Percentiles rank a stretch among this genome's conserved stretches.
Evolutionary conservation across 2,797 vertebrate genomes (phyloP).

Genomic region (Coregonus ussuriensis): DNA sequence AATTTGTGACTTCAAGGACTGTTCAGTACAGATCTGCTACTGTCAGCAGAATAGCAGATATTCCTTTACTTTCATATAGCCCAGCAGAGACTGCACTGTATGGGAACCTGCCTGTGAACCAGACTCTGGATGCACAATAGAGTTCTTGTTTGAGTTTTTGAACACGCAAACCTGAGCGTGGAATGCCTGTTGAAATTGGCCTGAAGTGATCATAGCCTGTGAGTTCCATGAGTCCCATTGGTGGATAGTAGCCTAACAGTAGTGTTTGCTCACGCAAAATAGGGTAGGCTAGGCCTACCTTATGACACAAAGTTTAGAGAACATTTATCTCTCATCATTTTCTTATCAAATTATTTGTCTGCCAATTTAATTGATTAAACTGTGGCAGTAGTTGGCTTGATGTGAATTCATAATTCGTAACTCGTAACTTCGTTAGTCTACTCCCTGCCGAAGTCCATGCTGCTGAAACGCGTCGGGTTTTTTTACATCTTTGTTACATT

Average conservation of each 20-base stretch:
- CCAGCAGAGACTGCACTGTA: background rate
- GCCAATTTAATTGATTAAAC: too few relatives aligned
- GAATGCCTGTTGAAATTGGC: background rate
- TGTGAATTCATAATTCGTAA: too few relatives aligned
- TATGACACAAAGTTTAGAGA: too few relatives aligned
- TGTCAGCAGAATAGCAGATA: background rate
- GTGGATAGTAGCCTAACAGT: background rate
- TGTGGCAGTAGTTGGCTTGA: too few relatives aligned
- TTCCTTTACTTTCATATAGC: background rate
- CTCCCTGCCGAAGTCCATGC: too few relatives aligned
- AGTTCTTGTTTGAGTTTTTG: slow-evolving; percentile 11
- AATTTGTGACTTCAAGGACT: background rate
- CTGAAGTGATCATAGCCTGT: background rate
- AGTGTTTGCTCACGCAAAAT: too few relatives aligned
- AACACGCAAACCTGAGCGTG: background rate
- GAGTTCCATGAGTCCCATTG: background rate
- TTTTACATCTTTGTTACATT: too few relatives aligned
- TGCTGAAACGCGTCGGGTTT: too few relatives aligned
- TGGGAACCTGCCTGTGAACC: background rate
- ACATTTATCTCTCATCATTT: too few relatives aligned
- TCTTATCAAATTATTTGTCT: too few relatives aligned
- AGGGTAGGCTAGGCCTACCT: too few relatives aligned
- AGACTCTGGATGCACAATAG: slow-evolving; percentile 13
- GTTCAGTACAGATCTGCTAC: background rate
- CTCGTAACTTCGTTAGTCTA: too few relatives aligned